Base-by-base conservation (phyloP, 2,797 vertebrate species). In the Rachycentron canadum region DNA sequence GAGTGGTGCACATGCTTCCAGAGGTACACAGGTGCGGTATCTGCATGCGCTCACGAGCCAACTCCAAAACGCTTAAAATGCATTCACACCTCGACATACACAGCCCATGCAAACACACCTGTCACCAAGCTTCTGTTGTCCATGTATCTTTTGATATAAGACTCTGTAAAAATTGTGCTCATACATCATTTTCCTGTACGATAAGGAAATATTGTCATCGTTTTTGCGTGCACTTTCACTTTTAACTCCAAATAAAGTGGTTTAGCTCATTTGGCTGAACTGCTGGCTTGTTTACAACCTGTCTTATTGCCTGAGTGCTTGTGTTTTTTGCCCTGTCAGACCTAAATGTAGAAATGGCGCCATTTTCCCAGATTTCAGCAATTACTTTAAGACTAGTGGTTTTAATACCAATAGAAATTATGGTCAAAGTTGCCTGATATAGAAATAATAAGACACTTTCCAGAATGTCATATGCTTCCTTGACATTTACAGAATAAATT, bases 1-100 rank as follows among this genome's bases (percentile, higher is more conserved):
- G 97, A 99, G 82, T 99, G 98, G 98, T 99, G 97, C 92, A 97
- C 97, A 40, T 99, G 98, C 90, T 99, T 99, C 93, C 98, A 99
- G 92, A 97, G 96, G 81, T 96, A 97, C 95, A 92, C 97, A 97
- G 92, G 96, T 97, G 95, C 0, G 63, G 16, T 9, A n/a, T 56
- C 43, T 28, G 25, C 26, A 49, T n/a, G 9, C 38, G 25, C 34
- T 43, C 10, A 38, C 62, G 66, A 47, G 41, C 72, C 72, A 84
- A 53, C 49, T 34, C 21, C n/a, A 45, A 41, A 56, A 60, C 28
- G 38, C 10, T 10, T 14, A 0, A 13, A 63, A 57, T 57, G 5
- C 28, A 28, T 47, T 63, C 53, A 65, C 11, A 38, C 26, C 10
- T 55, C 7, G 0, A 57, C 12, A 57, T 56, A 32, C 25, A 53